These are phyloP conservation scores for Nematolebias whitei DNA, from an alignment of 2,113 vertebrate species.

Conservation along the genomic window DNA sequence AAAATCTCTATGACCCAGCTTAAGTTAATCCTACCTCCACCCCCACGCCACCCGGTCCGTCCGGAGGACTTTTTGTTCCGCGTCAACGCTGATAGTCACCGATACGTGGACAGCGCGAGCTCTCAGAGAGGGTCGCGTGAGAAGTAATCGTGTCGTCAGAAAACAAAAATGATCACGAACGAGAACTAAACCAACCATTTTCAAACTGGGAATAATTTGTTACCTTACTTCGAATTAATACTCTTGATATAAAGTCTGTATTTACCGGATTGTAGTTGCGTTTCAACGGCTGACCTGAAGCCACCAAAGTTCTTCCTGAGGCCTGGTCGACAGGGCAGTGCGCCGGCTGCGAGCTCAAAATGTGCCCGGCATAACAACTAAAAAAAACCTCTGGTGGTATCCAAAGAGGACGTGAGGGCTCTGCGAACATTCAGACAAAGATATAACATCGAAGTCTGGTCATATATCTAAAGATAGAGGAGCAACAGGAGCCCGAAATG, in stretches of 20 bases:
- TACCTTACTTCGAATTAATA: no score
- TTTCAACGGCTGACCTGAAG: neutral
- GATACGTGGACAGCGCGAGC: neutral
- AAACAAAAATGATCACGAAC: no score
- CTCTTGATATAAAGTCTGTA: no score
- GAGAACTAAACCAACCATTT: no score
- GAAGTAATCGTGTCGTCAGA: no score
- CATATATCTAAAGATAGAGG: neutral
- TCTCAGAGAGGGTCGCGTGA: neutral
- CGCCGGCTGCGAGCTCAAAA: conserved; percentile 34
- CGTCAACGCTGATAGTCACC: neutral
- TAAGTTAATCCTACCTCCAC: conserved; percentile 72
- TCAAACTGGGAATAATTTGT: no score
- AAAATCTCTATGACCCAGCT: conserved; percentile 71
- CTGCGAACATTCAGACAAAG: neutral
- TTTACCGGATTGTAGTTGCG: neutral
- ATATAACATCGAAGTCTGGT: neutral
- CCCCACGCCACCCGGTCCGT: conserved; percentile 51
- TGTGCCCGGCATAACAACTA: conserved; percentile 39
- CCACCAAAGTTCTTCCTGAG: conserved; percentile 28
- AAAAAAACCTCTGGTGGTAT: neutral
- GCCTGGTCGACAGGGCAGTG: conserved; percentile 46
- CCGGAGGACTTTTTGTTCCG: neutral
- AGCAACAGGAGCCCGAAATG: neutral
- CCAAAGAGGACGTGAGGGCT: neutral